Evolutionary conservation across 2,113 vertebrate genomes (phyloP), one percentile per base, ranked within the genome.

Genomic region (Syrmaticus mikado): DNA sequence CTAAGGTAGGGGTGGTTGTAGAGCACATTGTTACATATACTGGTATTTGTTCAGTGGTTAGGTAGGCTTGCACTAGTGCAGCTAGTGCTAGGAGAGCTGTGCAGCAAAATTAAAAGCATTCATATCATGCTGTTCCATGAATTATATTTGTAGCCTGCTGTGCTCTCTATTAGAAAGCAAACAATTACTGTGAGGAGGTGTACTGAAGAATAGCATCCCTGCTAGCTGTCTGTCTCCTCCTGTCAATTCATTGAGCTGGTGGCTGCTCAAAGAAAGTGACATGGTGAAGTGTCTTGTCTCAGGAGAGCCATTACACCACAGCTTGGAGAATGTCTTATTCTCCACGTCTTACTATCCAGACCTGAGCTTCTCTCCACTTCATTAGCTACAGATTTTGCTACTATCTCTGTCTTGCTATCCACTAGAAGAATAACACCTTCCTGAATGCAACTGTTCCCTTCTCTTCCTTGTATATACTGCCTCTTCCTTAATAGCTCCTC

Each of bases 101-200:
- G 6, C 50, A 46, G 70, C 61, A 78, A 11, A 53, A 85, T 53
- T 50, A 11, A 60, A 74, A 58, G 36, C 45, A 6, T 75, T 86
- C 53, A 6, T 36, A 68, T 57, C 18, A 0, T 22, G 57, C 61
- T 79, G 62, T 16, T 67, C 66, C 46, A 2, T 21, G 66, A 76
- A 45, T 24, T 52, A 21, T 52, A 14, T 48, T 76, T 38, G 6
- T 21, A 57, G 40, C 75, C 90, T 38, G 38, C 87, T 48, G 74
- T 78, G 89, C 41, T 76, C 22, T 68, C 76, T 70, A 14, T 75
- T 75, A 75, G 88, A 66, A 36, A 81, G 80, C 73, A 66, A 79
- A n/a, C 62, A 55, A 62, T 57, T 13, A 2, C 57, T 61, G 72
- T 25, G 50, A 38, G 83, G 75, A 77, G 82, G 18, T 84, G 64